Percentiles rank a stretch among this genome's conserved stretches.
Conservation (phyloP, 2,797 vertebrate genomes). For the Lithobates sylvaticus region DNA sequence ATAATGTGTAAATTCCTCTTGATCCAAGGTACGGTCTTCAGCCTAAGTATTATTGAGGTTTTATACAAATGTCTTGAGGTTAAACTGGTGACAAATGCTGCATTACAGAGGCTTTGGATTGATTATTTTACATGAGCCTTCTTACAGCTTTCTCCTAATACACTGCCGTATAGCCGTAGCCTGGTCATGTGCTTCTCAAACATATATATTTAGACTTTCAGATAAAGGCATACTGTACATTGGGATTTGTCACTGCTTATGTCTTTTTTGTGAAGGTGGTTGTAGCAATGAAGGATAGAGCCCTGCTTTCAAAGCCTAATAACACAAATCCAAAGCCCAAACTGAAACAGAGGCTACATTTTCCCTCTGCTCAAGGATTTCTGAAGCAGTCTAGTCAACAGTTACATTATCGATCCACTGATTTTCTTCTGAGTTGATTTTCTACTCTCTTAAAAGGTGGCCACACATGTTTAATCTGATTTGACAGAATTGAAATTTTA, state of each 20-base stretch:
- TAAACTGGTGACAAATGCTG: neutral
- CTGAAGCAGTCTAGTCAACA: no score
- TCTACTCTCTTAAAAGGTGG: no score
- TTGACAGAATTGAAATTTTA: no score
- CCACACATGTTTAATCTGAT: no score
- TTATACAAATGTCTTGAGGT: neutral
- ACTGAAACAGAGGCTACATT: neutral
- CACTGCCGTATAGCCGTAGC: neutral
- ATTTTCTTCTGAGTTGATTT: no score
- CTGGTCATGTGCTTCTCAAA: neutral
- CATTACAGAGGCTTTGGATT: neutral
- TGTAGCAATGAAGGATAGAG: no score
- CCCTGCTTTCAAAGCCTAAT: no score
- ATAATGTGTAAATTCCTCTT: conserved; percentile 15
- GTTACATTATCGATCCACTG: no score
- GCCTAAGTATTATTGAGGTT: conserved; percentile 5
- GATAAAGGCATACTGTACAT: no score
- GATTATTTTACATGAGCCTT: neutral
- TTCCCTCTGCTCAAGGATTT: no score
- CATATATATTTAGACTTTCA: neutral
- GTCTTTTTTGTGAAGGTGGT: no score
- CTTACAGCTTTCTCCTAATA: neutral
- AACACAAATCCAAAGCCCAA: neutral
- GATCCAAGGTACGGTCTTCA: neutral
- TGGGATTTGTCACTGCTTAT: no score